A percentile compares a stretch with the other conserved stretches of the same genome.
phyloP scores from a whole-genome alignment of 2,888 invertebrate species.

The Copidosoma aretas region DNA sequence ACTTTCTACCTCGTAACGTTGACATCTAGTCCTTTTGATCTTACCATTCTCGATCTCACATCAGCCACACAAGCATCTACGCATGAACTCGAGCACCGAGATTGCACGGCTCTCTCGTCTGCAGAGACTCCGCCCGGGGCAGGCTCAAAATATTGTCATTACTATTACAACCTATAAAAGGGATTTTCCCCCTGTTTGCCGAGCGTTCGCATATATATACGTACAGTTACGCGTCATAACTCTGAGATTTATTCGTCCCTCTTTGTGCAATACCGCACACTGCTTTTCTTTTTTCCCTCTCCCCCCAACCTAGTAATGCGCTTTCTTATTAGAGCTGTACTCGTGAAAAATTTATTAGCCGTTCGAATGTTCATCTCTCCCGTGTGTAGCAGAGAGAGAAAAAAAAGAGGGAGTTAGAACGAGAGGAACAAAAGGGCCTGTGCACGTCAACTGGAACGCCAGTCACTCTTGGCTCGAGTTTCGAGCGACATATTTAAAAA shows the following conservation, averaged over 20 bases:
- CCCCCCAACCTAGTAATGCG: slow-evolving; percentile 21
- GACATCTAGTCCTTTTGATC: no score
- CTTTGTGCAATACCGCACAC: no score
- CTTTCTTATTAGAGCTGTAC: slow-evolving; percentile 36
- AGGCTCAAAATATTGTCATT: slow-evolving; percentile 36
- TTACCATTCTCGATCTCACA: no score
- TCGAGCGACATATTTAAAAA: slow-evolving; percentile 31
- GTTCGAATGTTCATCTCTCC: no score
- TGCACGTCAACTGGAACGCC: neutral
- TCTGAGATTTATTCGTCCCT: slow-evolving; percentile 23
- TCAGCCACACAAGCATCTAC: no score
- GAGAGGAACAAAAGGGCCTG: neutral
- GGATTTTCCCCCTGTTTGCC: slow-evolving; percentile 11
- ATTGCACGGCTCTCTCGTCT: slow-evolving; percentile 3
- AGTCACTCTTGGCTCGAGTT: slow-evolving; percentile 15
- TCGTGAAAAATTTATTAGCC: slow-evolving; percentile 37
- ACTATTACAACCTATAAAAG: slow-evolving; percentile 19
- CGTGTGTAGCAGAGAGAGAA: slow-evolving; percentile 11
- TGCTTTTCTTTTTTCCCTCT: slow-evolving; percentile 3
- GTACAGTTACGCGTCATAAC: slow-evolving; percentile 10
- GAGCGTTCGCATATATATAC: neutral
- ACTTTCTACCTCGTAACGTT: no score
- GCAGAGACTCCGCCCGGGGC: slow-evolving; percentile 3
- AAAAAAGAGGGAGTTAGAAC: slow-evolving; percentile 5
- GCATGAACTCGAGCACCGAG: no score